A percentile compares a stretch with the other conserved stretches of the same genome.
phyloP scores from a whole-genome alignment of 2,888 invertebrate genomes.

The Ctena decussata region DNA sequence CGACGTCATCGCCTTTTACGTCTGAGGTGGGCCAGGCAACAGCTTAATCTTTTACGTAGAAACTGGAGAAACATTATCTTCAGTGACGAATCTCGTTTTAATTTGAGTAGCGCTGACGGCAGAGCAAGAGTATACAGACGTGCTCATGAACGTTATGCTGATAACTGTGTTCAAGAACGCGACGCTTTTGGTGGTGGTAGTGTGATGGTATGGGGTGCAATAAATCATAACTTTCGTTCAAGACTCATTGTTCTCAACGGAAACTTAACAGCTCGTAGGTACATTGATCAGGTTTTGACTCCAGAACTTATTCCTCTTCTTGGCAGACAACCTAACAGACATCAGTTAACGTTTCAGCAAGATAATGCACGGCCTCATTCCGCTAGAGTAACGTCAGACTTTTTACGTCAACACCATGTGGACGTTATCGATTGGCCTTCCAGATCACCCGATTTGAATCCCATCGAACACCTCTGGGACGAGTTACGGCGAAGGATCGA shows the following conservation, averaged over 20 bases:
- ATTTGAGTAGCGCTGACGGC: not conserved
- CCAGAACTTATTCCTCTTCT: too few species aligned
- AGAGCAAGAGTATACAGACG: not conserved
- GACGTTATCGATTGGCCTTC: too few species aligned
- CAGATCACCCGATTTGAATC: too few species aligned
- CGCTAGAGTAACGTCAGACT: too few species aligned
- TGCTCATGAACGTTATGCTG: not conserved
- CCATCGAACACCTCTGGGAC: too few species aligned
- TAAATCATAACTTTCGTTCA: constrained; percentile 1
- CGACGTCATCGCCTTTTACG: not conserved
- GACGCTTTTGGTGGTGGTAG: not conserved
- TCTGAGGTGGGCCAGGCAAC: too few species aligned
- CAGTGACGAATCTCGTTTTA: constrained; percentile 6
- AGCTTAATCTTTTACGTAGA: not conserved
- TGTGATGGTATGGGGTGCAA: constrained; percentile 4
- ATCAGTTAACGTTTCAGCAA: too few species aligned
- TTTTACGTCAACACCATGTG: too few species aligned
- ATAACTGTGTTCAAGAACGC: not conserved
- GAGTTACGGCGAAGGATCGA: too few species aligned
- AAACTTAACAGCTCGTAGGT: not conserved
- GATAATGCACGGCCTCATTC: too few species aligned
- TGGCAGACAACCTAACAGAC: too few species aligned
- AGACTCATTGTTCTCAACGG: not conserved
- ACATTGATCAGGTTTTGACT: too few species aligned
- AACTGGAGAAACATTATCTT: not conserved